Evolutionary conservation across 2,888 invertebrate species (phyloP), one percentile per base, ranked within the genome.

Genomic region (Volucella zonaria): DNA sequence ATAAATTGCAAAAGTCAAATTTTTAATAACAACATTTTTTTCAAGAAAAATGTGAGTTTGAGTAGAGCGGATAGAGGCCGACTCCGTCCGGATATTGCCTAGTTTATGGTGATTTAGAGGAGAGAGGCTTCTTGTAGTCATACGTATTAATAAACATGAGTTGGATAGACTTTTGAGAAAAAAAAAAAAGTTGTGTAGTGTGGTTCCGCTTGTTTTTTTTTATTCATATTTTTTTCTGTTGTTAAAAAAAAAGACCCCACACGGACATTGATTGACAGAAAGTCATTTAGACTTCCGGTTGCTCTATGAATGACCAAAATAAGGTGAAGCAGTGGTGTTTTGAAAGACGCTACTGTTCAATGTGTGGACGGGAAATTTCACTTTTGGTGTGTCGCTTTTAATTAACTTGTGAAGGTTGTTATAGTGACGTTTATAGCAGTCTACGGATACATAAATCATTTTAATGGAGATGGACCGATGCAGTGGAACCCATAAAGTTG

Each of bases 1-100:
- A 76, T 51, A 80, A 76, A 68, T 75, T 79, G 70, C 54, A 23
- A 73, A 23, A 66, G 43, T 79, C 52, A 73, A 12, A 52, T 66
- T 18, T 31, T 79, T 73, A 66, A 66, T 71, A 66, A 79, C 52
- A 56, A 58, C 54, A 56, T 49, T 49, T 70, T 71, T 77, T 38
- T 56, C 1, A 4, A 31, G 6, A 40, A 15, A 6, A 42, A 51
- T 38, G 47, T 61, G 67, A 56, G 40, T 40, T 40, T 42, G 47
- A 58, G 62, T 56, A 56, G 58, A 49, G 58, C 38, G 38, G 43
- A 70, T n/a, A 62, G 18, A 31, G n/a, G 52, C 15, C 73, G n/a
- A 52, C 62, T 54, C 6, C 6, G 15, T 59, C 71, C 70, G 78
- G 58, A 78, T 64, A 43, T 66, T 70, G 40, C 78, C 64, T 73